Base-by-base conservation (phyloP, 2,797 vertebrate genomes). In the Mus caroli region DNA sequence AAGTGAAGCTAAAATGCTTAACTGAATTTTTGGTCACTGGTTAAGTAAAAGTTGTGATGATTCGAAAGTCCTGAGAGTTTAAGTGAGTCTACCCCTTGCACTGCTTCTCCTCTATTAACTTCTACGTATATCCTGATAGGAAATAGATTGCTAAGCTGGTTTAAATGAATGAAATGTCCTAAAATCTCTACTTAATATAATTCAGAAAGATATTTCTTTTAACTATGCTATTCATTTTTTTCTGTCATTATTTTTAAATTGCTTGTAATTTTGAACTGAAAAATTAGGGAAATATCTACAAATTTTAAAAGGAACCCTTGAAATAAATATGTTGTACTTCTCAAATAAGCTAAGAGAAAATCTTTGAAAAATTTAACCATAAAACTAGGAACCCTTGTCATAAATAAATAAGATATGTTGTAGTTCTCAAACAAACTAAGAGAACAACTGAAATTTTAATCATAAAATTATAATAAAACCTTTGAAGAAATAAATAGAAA, bases 71-170 rank as follows among this genome's bases (percentile, higher is more conserved):
- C 11, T 40, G 1, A 10, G n/a, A 34, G n/a, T 71, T 34, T 56
- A 54, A 31, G 1, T 22, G 37, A 64, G 4, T 28, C 54, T 40
- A 10, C 13, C 4, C 20, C 20, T 28, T 22, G 8, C 3, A 0
- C 34, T 56, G 12, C 12, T 20, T 56, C 4, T 20, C 12, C 2
- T 54, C 43, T 34, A 52, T 14, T 34, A 28, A 15, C 28, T 11
- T 1, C 6, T 5, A 31, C 0, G 0, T 11, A 19, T 17, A 56
- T 90, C 12, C 26, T 37, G 10, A 52, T 28, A 13, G 1, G 26
- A 64, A 31, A 31, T 62, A 2, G 13, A 6, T 54, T 79, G 2
- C 9, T 8, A 54, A 40, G 2, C 2, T 79, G 3, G 4, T 13
- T 31, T 46, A 24, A 60, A 43, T 50, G 31, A 64, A 22, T 9